These are phyloP conservation scores for Yponomeuta malinellus DNA, from an alignment of 2,888 invertebrate genomes.

Conservation along the genomic window DNA sequence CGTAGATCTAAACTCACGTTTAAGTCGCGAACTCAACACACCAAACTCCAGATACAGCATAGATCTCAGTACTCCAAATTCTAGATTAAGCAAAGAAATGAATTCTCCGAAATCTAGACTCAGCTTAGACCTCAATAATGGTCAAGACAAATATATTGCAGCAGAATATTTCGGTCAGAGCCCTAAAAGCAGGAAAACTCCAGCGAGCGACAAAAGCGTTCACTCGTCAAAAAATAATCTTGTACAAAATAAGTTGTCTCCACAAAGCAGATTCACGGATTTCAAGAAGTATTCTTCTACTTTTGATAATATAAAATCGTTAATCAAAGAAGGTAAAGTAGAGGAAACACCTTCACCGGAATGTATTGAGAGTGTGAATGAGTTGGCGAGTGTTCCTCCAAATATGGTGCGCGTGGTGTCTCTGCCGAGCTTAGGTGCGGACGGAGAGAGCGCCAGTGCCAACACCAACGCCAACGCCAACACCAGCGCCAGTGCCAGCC, in stretches of 20 bases:
- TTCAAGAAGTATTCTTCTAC: conserved; percentile 84
- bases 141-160: conserved; percentile 61
- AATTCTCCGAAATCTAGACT: conserved; percentile 77
- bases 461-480: background rate
- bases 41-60: conserved; percentile 81
- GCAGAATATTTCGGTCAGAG: conserved; percentile 67
- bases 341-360: conserved; percentile 70
- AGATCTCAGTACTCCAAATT: conserved; percentile 79
- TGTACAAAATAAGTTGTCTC: conserved; percentile 65
- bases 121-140: conserved; percentile 77
- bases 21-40: conserved; percentile 76
- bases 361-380: conserved; percentile 76
- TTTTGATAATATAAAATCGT: conserved; percentile 84
- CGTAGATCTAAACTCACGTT: conserved; percentile 71
- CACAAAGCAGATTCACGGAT: conserved; percentile 76
- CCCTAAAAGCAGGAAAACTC: conserved; percentile 64
- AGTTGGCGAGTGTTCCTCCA: conserved; percentile 78
- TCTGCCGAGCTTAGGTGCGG: conserved; percentile 76
- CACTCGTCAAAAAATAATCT: conserved; percentile 43
- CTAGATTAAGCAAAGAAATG: conserved; percentile 74
- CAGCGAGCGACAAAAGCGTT: conserved; percentile 43
- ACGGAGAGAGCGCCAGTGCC: no score
- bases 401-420: conserved; percentile 82
- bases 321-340: conserved; percentile 82
- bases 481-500: conserved; percentile 45